Evolutionary conservation across 2,113 vertebrate genomes (phyloP).

Genomic region (Pycnonotus jocosus): DNA sequence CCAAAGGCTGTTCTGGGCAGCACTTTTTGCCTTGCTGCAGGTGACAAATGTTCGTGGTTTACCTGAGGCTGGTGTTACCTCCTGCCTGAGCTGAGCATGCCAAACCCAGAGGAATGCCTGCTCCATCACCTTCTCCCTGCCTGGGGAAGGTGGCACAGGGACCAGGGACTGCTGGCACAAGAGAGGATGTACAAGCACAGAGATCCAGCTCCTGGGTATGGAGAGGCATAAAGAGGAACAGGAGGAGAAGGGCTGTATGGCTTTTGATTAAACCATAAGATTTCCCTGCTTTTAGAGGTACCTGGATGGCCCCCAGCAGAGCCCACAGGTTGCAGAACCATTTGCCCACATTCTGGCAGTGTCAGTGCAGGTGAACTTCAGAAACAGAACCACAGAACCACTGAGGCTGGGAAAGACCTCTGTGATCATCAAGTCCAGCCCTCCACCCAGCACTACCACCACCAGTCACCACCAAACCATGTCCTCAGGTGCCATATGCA

Average conservation of each 20-base stretch:
- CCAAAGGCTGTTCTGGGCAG: conserved; percentile 25
- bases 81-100: not conserved
- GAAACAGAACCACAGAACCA: not conserved
- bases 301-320: not conserved
- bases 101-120: not conserved
- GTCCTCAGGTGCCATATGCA: not conserved
- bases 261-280: fast-evolving
- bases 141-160: not conserved
- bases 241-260: not conserved
- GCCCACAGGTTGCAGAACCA: not conserved
- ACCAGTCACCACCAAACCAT: fast-evolving
- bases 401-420: not conserved
- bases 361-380: not conserved
- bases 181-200: not conserved
- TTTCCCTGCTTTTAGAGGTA: not conserved
- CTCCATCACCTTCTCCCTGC: not conserved
- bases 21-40: conserved; percentile 9
- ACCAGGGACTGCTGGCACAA: not conserved
- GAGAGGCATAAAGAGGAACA: not conserved
- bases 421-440: not conserved
- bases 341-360: not conserved
- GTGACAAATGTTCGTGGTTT: not conserved
- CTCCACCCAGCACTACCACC: not conserved
- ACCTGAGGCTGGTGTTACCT: not conserved
- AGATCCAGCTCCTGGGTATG: not conserved